Conservation (phyloP, 2,797 vertebrate genomes). For the Rhyacichthys aspro region DNA sequence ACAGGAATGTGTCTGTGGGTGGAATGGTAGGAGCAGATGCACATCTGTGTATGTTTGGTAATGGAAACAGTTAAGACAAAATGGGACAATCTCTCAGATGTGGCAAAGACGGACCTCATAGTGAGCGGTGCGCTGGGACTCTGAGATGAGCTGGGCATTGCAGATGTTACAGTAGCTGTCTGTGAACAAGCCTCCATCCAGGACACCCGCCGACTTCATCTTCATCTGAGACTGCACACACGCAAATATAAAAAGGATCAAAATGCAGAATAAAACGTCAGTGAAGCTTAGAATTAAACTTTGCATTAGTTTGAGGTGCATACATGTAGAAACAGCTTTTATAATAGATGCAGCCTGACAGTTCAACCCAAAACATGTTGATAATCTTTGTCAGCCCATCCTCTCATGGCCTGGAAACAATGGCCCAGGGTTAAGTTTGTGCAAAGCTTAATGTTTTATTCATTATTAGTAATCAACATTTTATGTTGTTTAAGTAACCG, state of each 20-base stretch:
- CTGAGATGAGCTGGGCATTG: conserved; percentile 85
- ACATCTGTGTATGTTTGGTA: conserved; percentile 9
- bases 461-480: background rate
- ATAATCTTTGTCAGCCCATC: conserved; percentile 41
- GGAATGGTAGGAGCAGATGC: conserved; percentile 5
- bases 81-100: conserved; percentile 5
- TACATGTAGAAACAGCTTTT: conserved; percentile 37
- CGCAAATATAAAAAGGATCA: conserved; percentile 43
- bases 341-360: conserved; percentile 50
- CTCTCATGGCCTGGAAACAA: conserved; percentile 32
- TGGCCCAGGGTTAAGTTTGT: conserved; percentile 27
- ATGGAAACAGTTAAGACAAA: conserved; percentile 8
- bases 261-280: conserved; percentile 43
- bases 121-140: conserved; percentile 84
- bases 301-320: conserved; percentile 23
- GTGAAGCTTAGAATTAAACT: conserved; percentile 24
- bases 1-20: conserved; percentile 37
- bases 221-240: conserved; percentile 72
- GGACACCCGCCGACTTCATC: conserved; percentile 81
- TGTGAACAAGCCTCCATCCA: conserved; percentile 81
- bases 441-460: conserved; percentile 28
- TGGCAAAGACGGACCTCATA: conserved; percentile 73
- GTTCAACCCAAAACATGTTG: conserved; percentile 47
- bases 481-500: background rate
- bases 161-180: conserved; percentile 86